These are phyloP conservation scores for Pseudonaja textilis DNA, from an alignment of 2,113 vertebrate species.

Conservation along the genomic window DNA sequence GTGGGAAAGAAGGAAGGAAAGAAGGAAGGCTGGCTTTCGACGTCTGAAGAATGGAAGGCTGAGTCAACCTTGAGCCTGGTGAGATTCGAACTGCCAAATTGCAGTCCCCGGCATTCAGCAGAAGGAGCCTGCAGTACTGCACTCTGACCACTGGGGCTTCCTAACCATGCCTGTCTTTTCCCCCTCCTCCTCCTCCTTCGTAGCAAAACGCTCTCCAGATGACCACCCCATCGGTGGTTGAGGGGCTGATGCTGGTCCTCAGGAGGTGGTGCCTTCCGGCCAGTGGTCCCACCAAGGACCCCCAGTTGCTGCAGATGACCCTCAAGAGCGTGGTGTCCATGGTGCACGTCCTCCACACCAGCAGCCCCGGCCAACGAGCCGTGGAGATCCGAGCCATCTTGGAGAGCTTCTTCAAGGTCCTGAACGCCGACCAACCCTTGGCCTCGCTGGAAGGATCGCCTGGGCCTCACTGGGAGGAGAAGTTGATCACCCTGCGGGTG, in stretches of 20 bases:
- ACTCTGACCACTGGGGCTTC: too few species aligned
- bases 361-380: conserved; percentile 76
- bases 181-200: not conserved
- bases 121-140: too few species aligned
- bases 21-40: too few species aligned
- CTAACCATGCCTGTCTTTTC: not conserved
- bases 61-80: too few species aligned
- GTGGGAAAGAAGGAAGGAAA: too few species aligned
- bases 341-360: conserved; percentile 85
- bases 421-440: conserved; percentile 82
- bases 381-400: conserved; percentile 82
- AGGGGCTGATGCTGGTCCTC: conserved; percentile 82
- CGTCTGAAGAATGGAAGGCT: too few species aligned
- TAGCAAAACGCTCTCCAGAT: conserved; percentile 87
- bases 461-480: conserved; percentile 73
- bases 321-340: conserved; percentile 80
- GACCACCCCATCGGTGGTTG: conserved; percentile 75
- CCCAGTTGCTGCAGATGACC: conserved; percentile 62
- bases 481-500: conserved; percentile 78
- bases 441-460: conserved; percentile 36
- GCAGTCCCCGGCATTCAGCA: too few species aligned
- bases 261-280: conserved; percentile 65
- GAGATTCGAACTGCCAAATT: too few species aligned
- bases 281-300: conserved; percentile 42
- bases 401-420: conserved; percentile 86